phyloP scores from a whole-genome alignment of 2,797 vertebrate genomes.

The Neomorphus geoffroyi region DNA sequence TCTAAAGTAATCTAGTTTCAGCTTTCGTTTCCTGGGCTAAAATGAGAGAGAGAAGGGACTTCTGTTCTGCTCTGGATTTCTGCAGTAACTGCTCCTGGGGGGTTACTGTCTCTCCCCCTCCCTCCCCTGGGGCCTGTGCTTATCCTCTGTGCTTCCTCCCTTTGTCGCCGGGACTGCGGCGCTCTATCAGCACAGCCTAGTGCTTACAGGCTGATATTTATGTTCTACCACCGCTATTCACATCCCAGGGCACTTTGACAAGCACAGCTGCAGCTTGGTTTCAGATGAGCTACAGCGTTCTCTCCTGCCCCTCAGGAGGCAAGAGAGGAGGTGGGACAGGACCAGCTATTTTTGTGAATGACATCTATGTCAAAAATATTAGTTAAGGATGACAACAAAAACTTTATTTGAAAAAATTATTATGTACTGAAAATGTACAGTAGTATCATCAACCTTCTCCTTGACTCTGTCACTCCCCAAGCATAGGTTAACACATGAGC shows the following conservation, averaged over 20 bases:
- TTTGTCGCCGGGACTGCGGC: not conserved
- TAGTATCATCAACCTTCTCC: conserved; percentile 56
- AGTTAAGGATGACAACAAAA: conserved; percentile 70
- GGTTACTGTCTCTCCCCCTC: not conserved
- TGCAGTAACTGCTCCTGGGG: not conserved
- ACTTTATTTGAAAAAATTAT: conserved; percentile 79
- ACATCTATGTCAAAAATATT: not conserved
- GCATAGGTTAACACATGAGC: conserved; percentile 56
- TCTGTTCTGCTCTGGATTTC: not conserved
- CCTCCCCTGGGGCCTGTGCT: not conserved
- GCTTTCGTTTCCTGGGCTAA: not conserved
- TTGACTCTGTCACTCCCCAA: not conserved
- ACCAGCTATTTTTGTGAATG: not conserved
- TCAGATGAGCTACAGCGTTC: not conserved
- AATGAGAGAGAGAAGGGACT: not conserved
- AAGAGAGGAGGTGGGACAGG: not conserved
- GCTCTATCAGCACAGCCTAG: not conserved
- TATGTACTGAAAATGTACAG: conserved; percentile 79
- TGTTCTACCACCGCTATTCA: not conserved
- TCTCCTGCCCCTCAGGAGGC: not conserved
- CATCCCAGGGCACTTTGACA: not conserved
- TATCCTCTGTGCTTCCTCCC: not conserved
- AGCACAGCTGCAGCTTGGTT: not conserved
- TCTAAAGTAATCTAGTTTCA: not conserved
- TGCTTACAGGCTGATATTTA: not conserved